phyloP scores from a whole-genome alignment of 2,113 vertebrate species.

The Oxyruncus cristatus region DNA sequence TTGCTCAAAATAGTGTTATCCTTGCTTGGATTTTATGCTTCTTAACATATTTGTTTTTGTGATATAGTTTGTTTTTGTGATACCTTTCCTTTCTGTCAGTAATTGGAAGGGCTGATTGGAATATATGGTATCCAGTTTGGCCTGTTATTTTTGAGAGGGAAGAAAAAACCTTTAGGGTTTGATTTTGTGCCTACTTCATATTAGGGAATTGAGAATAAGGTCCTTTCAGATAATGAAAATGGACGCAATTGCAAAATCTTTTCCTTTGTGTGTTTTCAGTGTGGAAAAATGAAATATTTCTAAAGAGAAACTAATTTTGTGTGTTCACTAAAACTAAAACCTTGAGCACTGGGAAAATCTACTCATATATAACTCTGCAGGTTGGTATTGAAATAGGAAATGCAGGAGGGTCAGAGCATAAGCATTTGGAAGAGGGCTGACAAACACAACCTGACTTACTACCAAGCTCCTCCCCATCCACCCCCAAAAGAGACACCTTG shows the following conservation, averaged over 20 bases:
- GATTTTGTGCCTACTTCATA: neutral
- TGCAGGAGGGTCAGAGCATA: neutral
- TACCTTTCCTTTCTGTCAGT: neutral
- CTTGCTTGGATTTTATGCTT: neutral
- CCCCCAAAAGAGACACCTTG: neutral
- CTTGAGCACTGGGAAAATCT: neutral
- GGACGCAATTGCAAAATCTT: neutral
- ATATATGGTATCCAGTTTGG: neutral
- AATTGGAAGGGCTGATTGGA: neutral
- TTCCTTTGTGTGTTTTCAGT: neutral
- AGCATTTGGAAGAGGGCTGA: neutral
- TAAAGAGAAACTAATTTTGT: neutral
- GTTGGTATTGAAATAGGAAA: neutral
- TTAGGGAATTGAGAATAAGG: neutral
- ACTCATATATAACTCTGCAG: neutral
- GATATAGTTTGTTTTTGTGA: neutral
- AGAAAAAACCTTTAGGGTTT: neutral
- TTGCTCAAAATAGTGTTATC: neutral
- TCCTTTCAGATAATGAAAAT: neutral
- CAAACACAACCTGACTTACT: neutral
- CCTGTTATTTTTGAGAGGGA: neutral
- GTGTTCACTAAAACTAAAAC: neutral
- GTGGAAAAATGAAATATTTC: neutral
- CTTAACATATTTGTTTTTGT: neutral
- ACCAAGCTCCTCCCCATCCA: neutral